These are phyloP conservation scores for Egretta garzetta DNA, from an alignment of 2,113 vertebrate genomes.

Conservation along the genomic window DNA sequence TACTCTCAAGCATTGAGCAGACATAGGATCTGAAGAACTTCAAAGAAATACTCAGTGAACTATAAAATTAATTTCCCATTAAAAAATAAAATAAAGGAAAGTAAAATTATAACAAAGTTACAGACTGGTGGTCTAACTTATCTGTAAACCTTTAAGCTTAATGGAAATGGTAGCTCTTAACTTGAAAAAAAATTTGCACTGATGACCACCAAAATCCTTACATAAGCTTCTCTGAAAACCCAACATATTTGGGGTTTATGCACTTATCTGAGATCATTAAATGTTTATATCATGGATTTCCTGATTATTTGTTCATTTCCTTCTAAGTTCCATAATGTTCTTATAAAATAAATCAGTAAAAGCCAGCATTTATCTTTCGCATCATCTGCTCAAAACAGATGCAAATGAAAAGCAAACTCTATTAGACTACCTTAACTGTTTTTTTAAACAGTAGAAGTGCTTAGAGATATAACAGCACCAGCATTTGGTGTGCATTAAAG, in stretches of 20 bases:
- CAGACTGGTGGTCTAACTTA: not conserved
- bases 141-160: not conserved
- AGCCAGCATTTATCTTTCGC: not conserved
- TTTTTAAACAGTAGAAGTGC: slow-evolving; percentile 1
- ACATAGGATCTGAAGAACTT: not conserved
- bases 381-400: slow-evolving; percentile 31
- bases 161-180: not conserved
- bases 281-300: slow-evolving; percentile 10
- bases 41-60: not conserved
- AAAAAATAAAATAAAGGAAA: not conserved
- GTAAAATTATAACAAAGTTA: not conserved
- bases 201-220: not conserved
- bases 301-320: slow-evolving; percentile 24
- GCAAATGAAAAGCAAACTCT: slow-evolving; percentile 20
- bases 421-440: not conserved
- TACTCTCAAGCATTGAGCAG: not conserved
- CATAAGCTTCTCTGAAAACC: not conserved
- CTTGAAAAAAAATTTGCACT: not conserved
- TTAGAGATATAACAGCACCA: slow-evolving; percentile 4
- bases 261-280: not conserved
- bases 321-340: slow-evolving; percentile 8
- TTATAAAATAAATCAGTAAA: slow-evolving; percentile 44
- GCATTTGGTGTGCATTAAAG: not conserved
- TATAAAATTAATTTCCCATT: not conserved
- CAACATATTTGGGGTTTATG: not conserved